Evolutionary conservation across 1,140 invertebrate genomes (phyloP), one percentile per base, ranked within the genome.

Genomic region (Cydia fagiglandana): DNA sequence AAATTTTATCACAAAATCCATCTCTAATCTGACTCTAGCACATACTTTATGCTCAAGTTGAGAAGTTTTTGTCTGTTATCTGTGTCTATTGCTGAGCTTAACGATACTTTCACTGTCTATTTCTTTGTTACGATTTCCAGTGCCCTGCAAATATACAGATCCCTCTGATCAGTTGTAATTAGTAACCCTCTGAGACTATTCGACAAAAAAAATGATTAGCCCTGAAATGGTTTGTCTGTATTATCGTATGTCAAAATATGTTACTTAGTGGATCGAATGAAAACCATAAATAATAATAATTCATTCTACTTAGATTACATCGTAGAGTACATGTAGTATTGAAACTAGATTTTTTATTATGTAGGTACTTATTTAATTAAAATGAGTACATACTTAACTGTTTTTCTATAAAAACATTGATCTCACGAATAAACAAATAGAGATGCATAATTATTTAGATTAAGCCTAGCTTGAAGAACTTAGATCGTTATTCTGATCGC

Each of bases 1-100:
- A 24, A 61, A 61, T 61, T 0, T 61, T 61, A 17, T 61, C 56
- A 61, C 56, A 61, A 61, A 17, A 77, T 64, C 73, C 79, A 81
- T 77, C 61, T 73, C 76, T 38, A 30, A 77, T 77, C 83, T 77
- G 74, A 80, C 81, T 75, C 66, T 34, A 77, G 75, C 79, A 82
- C 79, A 76, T 75, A 74, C 77, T 75, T 61, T 74, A 70, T 53
- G 68, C 47, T 84, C 83, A 86, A 88, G 86, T 88, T 88, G 86
- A 84, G 84, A 88, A 84, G 85, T 86, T 80, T 73, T n/a, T 78
- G 76, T 79, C 73, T 75, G 64, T 74, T 75, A 79, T 78, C 64
- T 80, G 77, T 82, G 76, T 85, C 79, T 74, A 77, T 78, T 78
- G 82, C 84, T 85, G 75, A 82, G 84, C 84, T 85, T 85, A 77